These are phyloP conservation scores for Atlantisia rogersi DNA, from an alignment of 2,113 vertebrate species.

Conservation along the genomic window DNA sequence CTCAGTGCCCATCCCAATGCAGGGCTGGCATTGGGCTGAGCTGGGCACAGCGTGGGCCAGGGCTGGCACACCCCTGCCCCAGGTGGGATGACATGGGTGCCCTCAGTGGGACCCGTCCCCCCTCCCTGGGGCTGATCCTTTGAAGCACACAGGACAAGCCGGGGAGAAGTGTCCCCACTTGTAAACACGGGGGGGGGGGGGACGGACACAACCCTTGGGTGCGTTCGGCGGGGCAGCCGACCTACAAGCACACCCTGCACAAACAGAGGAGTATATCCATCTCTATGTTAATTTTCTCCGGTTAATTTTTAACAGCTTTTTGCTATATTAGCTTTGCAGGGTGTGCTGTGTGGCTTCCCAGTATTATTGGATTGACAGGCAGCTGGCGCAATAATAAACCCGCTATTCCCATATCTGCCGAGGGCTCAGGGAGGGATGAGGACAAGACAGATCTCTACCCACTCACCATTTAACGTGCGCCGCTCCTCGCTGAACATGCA, in stretches of 20 bases:
- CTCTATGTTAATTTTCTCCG: constrained; percentile 71
- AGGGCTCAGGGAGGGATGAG: constrained; percentile 86
- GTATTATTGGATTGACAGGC: constrained; percentile 89
- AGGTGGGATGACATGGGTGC: neutral
- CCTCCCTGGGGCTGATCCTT: rapidly evolving
- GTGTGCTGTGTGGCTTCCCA: constrained; percentile 67
- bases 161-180: neutral
- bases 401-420: constrained; percentile 82
- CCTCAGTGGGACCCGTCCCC: neutral
- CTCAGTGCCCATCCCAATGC: rapidly evolving
- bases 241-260: constrained; percentile 40
- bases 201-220: neutral
- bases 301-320: constrained; percentile 78
- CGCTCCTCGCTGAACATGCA: constrained; percentile 91
- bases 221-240: constrained; percentile 25
- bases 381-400: constrained; percentile 94
- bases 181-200: neutral
- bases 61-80: neutral
- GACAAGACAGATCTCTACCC: constrained; percentile 85
- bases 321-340: constrained; percentile 73
- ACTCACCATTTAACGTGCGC: constrained; percentile 89
- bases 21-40: neutral
- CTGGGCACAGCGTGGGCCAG: neutral
- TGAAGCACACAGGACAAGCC: neutral
- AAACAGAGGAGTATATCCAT: constrained; percentile 72